Percentiles rank a stretch among this genome's conserved stretches.
Evolutionary conservation across 2,888 invertebrate genomes (phyloP).

Genomic region (Philopedon plagiatum): DNA sequence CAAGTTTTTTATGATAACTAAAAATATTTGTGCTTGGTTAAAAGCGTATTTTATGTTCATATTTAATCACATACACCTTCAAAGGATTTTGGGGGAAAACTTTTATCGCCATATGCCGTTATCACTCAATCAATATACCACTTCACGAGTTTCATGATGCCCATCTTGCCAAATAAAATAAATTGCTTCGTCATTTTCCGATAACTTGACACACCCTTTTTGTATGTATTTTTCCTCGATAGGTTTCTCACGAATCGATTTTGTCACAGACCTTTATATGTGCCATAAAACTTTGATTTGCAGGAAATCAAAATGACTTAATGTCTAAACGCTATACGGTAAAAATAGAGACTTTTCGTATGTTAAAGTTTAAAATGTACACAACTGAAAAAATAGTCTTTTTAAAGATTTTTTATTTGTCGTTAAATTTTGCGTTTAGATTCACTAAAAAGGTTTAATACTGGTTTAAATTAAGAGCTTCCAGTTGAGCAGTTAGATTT

Average conservation of each 20-base stretch:
- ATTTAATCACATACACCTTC: conserved; percentile 31
- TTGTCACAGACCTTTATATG: not conserved
- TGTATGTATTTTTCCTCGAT: conserved; percentile 4
- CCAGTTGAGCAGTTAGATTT: no score
- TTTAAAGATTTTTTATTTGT: no score
- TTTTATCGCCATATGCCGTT: conserved; percentile 60
- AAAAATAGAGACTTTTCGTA: no score
- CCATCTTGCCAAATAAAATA: conserved; percentile 51
- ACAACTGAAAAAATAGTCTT: no score
- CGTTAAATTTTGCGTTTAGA: no score
- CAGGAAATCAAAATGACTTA: not conserved
- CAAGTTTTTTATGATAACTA: no score
- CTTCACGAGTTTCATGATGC: conserved; percentile 43
- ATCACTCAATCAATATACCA: conserved; percentile 62
- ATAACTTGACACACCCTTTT: conserved; percentile 41
- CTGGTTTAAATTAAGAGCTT: no score
- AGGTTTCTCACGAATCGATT: conserved; percentile 4
- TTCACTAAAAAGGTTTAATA: no score
- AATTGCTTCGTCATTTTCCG: conserved; percentile 49
- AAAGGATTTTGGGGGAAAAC: conserved; percentile 26
- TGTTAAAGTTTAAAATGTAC: no score
- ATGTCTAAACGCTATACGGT: not conserved
- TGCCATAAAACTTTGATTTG: conserved; percentile 2
- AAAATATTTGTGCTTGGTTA: not conserved
- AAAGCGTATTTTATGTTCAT: conserved; percentile 4